Percentiles rank a stretch among this genome's conserved stretches.
These are phyloP conservation scores for Myodes glareolus DNA, from an alignment of 2,113 vertebrate species.

Conservation along the genomic window DNA sequence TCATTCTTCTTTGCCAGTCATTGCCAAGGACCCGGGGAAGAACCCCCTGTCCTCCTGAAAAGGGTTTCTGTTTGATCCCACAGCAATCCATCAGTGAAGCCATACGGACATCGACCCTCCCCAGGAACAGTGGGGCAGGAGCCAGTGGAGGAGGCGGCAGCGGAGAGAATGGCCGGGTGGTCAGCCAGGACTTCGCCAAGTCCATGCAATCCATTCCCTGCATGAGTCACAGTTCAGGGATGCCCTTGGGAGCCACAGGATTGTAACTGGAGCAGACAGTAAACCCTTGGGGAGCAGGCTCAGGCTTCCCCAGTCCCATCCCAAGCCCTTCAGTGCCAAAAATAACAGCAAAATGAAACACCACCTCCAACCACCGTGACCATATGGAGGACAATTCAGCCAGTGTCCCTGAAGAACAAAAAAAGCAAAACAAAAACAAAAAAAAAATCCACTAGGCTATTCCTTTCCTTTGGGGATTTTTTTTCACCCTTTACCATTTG, in stretches of 20 bases:
- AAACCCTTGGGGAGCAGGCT: conserved; percentile 85
- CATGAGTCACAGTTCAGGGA: conserved; percentile 98
- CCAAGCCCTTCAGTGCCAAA: conserved; percentile 93
- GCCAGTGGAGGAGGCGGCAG: conserved; percentile 91
- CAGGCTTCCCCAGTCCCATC: conserved; percentile 85
- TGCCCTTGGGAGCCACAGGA: conserved; percentile 97
- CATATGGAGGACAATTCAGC: conserved; percentile 82
- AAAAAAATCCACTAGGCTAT: conserved; percentile 79
- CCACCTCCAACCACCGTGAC: conserved; percentile 75
- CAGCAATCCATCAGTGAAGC: conserved; percentile 99
- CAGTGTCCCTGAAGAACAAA: conserved; percentile 83
- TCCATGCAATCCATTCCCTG: conserved; percentile 98
- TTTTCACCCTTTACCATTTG: conserved; percentile 69
- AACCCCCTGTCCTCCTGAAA: conserved; percentile 90
- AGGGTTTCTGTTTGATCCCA: conserved; percentile 92
- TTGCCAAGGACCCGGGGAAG: conserved; percentile 87
- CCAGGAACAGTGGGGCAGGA: conserved; percentile 93
- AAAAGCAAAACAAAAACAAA: conserved; percentile 40
- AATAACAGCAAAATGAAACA: conserved; percentile 80
- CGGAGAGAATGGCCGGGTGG: conserved; percentile 97
- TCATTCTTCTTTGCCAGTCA: conserved; percentile 65
- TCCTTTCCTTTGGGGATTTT: conserved; percentile 62
- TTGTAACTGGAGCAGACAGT: conserved; percentile 92
- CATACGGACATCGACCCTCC: conserved; percentile 96
- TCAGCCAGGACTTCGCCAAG: conserved; percentile 98